Percentiles rank a stretch among this genome's conserved stretches.
Conservation (phyloP, 2,113 vertebrate genomes). For the Rana temporaria region DNA sequence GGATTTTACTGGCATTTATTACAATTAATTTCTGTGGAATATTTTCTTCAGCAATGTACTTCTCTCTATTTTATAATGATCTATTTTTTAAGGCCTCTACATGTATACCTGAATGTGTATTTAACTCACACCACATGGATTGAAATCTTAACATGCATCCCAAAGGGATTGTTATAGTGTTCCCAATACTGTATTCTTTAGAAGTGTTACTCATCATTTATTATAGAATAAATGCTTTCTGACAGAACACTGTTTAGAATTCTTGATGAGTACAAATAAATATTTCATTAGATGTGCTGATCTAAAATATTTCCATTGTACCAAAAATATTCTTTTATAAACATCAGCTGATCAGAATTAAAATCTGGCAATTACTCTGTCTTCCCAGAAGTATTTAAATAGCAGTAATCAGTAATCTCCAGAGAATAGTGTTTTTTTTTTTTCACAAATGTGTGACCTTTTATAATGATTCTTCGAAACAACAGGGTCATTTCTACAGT, state of each 20-base stretch:
- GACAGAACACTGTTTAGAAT: constrained; percentile 20
- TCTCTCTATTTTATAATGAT: no score
- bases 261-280: constrained; percentile 41
- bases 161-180: no score
- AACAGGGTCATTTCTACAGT: not conserved
- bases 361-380: constrained; percentile 11
- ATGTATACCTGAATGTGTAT: no score
- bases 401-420: constrained; percentile 25
- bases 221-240: not conserved
- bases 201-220: constrained; percentile 6
- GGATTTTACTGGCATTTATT: no score
- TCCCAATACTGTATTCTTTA: not conserved
- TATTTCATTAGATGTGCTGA: constrained; percentile 24
- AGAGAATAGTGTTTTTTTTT: constrained; percentile 19
- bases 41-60: no score
- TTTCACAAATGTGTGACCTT: constrained; percentile 31
- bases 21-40: no score
- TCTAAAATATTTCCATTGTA: constrained; percentile 35
- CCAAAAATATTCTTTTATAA: constrained; percentile 49
- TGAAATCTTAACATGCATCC: no score
- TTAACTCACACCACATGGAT: no score
- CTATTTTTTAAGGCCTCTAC: no score
- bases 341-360: constrained; percentile 39
- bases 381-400: constrained; percentile 56
- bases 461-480: not conserved